Base-by-base conservation (phyloP, 2,113 vertebrate genomes). In the Copsychus sechellarum region DNA sequence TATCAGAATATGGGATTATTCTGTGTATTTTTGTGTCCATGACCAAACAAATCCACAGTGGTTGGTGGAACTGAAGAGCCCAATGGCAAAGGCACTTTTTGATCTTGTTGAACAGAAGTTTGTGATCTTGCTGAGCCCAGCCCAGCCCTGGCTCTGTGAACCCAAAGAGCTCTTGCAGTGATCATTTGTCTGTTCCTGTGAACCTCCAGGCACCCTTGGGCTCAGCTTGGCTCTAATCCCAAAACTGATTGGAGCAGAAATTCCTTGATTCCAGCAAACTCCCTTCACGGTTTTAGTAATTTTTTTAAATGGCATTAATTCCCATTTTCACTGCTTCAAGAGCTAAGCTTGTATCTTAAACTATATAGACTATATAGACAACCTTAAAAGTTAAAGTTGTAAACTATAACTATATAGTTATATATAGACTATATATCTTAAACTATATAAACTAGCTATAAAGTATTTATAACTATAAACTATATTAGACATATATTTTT, bases 151-250 rank as follows among this genome's bases (percentile, higher is more conserved):
- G 36, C 81, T 86, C 74, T 22, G 62, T 29, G 70, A 87, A n/a
- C 70, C 86, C 33, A 5, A 40, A 43, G 76, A 60, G 48, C 78
- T 82, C 84, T 48, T 82, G 78, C 54, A 60, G 61, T 20, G 89
- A 53, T 92, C 29, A 38, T 94, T 95, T 92, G 78, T 91, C 38
- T 87, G 34, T 25, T 94, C 45, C 66, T 47, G 54, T 77, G 81
- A 87, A 29, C 42, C 66, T 93, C 45, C 58, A 65, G 87, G 47
- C 62, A 86, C 85, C 87, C 56, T 14, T 57, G 77, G 87, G 71
- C 40, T 86, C 40, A 62, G 50, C 38, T 69, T 92, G 95, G 93
- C 88, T 73, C 24, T 33, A 43, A 71, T 77, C 91, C 93, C 76
- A 21, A 58, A 65, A 70, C 33, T 64, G 56, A 38, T 8, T 34